phyloP scores from a whole-genome alignment of 2,888 invertebrate genomes.

The Sarcophaga carnaria region DNA sequence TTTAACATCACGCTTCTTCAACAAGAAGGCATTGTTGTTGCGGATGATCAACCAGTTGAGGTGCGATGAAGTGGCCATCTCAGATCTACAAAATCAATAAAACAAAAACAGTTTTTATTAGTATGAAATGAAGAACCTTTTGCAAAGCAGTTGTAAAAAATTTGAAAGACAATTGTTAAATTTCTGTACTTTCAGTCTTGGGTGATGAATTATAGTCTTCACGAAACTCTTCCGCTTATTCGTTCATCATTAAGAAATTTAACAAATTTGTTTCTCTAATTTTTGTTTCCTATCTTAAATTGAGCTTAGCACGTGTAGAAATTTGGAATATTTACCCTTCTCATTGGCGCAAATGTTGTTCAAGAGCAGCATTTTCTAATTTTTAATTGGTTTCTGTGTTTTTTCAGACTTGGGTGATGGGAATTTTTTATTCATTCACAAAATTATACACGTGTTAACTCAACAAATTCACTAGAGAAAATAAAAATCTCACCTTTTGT shows the following conservation, averaged over 20 bases:
- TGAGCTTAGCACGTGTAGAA: conserved; percentile 73
- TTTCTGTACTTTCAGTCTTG: conserved; percentile 76
- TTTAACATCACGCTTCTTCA: conserved; percentile 81
- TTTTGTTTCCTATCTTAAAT: conserved; percentile 10
- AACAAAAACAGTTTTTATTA: conserved; percentile 40
- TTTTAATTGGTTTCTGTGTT: conserved; percentile 6
- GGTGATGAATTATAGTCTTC: conserved; percentile 82
- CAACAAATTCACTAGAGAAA: conserved; percentile 75
- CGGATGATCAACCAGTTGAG: conserved; percentile 82
- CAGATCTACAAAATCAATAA: conserved; percentile 73
- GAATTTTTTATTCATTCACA: conserved; percentile 35
- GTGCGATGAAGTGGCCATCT: conserved; percentile 81
- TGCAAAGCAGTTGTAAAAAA: neutral
- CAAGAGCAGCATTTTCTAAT: conserved; percentile 38
- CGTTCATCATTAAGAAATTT: conserved; percentile 77
- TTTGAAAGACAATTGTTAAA: conserved; percentile 26
- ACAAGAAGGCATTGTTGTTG: conserved; percentile 81
- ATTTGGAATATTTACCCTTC: conserved; percentile 69
- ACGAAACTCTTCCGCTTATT: conserved; percentile 80
- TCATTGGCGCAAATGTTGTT: conserved; percentile 36
- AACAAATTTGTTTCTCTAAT: conserved; percentile 25
- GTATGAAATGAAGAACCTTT: conserved; percentile 21
- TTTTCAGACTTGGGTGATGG: conserved; percentile 19
- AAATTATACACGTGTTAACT: conserved; percentile 75
- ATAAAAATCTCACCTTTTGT: conserved; percentile 80